A percentile compares a stretch with the other conserved stretches of the same genome.
Conservation (phyloP, 2,113 vertebrate genomes). For the Cyanoderma ruficeps region DNA sequence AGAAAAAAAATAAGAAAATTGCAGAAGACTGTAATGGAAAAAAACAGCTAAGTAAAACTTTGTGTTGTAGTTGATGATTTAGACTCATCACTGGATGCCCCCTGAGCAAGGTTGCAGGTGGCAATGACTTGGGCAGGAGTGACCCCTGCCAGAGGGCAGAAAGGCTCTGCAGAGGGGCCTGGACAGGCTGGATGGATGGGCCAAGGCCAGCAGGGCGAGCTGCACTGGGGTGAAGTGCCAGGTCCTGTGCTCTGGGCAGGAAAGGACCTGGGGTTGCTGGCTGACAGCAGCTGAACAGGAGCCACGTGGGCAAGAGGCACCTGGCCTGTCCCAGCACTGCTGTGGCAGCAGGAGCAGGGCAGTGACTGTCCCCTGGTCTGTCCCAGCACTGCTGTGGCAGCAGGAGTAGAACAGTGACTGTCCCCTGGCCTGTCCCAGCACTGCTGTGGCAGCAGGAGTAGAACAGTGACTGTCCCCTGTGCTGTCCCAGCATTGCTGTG, state of each 20-base stretch:
- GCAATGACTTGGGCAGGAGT: accelerated
- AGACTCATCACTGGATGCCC: background rate
- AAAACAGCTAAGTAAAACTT: background rate
- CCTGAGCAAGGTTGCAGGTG: background rate
- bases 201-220: accelerated
- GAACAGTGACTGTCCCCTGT: background rate
- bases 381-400: accelerated
- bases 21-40: background rate
- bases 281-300: background rate
- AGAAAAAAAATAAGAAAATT: background rate
- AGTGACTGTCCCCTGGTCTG: background rate
- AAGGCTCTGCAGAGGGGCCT: background rate
- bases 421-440: background rate
- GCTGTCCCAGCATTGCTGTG: accelerated
- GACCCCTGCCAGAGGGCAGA: background rate
- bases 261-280: too few relatives aligned
- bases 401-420: background rate
- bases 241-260: background rate
- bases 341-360: background rate
- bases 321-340: accelerated
- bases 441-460: background rate
- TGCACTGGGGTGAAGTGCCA: accelerated
- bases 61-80: background rate
- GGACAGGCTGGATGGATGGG: accelerated
- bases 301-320: background rate